Conservation (phyloP, 53 echinoderm and acorn worm species). For the Actinopyga echinites region DNA sequence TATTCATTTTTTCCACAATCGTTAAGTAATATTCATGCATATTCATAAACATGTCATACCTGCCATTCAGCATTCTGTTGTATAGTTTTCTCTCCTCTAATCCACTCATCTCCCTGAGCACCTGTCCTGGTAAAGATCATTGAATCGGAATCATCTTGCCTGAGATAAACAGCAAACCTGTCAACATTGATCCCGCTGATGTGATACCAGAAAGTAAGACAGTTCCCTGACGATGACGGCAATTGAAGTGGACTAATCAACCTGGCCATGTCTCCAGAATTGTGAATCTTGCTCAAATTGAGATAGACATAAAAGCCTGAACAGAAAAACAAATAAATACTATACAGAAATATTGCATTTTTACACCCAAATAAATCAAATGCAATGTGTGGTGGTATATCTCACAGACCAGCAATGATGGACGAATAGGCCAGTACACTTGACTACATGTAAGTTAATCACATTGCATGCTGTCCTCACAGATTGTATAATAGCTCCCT, state of each 20-base stretch:
- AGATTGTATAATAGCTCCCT: too few relatives aligned
- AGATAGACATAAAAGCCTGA: conserved; percentile 35
- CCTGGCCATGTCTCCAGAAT: conserved; percentile 61
- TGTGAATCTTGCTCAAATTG: conserved; percentile 44
- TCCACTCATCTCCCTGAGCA: conserved; percentile 75
- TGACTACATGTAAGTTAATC: too few relatives aligned
- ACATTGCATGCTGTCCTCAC: too few relatives aligned
- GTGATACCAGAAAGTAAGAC: conserved; percentile 83
- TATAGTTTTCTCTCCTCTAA: conserved; percentile 44
- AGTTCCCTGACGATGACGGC: conserved; percentile 21
- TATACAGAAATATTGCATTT: too few relatives aligned
- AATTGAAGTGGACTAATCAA: conserved; percentile 60
- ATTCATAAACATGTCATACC: neutral
- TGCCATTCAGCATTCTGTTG: neutral
- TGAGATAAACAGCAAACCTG: conserved; percentile 60
- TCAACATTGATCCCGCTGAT: conserved; percentile 76
- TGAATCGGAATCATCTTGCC: conserved; percentile 37
- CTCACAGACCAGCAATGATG: too few relatives aligned
- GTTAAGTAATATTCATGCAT: too few relatives aligned
- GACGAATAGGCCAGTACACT: too few relatives aligned
- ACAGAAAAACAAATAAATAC: too few relatives aligned
- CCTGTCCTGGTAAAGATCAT: conserved; percentile 63
- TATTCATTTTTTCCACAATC: too few relatives aligned
- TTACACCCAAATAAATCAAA: too few relatives aligned
- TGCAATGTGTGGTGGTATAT: too few relatives aligned